phyloP scores from a whole-genome alignment of 2,797 vertebrate species.

The Meda fulgida region DNA sequence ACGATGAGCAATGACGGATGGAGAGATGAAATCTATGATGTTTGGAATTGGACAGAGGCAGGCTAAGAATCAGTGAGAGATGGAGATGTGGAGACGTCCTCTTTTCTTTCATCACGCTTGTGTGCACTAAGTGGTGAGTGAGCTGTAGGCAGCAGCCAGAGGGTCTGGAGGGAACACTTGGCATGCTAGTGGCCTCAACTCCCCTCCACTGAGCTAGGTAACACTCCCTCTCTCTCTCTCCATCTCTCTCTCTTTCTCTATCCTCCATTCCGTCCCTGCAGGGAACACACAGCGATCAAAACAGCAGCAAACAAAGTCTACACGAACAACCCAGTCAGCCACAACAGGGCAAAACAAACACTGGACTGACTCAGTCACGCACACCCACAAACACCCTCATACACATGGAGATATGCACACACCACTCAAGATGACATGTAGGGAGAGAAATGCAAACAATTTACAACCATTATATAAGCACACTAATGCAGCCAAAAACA shows the following conservation, averaged over 20 bases:
- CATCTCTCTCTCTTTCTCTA: slow-evolving; percentile 15
- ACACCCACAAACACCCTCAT: slow-evolving; percentile 23
- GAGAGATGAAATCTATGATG: slow-evolving; percentile 7
- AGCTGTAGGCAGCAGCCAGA: slow-evolving; percentile 55
- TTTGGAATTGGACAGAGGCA: neutral
- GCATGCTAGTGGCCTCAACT: slow-evolving; percentile 59
- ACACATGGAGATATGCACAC: slow-evolving; percentile 27
- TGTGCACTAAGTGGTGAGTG: slow-evolving; percentile 63
- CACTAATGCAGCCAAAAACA: slow-evolving; percentile 25
- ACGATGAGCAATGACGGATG: slow-evolving; percentile 26
- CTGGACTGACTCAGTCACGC: slow-evolving; percentile 28
- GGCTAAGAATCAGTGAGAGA: slow-evolving; percentile 15
- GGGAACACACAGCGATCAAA: slow-evolving; percentile 58
- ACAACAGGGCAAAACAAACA: slow-evolving; percentile 63
- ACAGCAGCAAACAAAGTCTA: slow-evolving; percentile 62
- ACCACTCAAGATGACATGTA: slow-evolving; percentile 28
- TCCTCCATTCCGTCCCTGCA: slow-evolving; percentile 43
- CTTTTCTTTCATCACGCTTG: slow-evolving; percentile 53
- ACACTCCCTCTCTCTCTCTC: slow-evolving; percentile 29
- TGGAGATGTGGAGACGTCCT: slow-evolving; percentile 39
- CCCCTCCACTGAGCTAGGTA: slow-evolving; percentile 50
- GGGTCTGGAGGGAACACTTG: slow-evolving; percentile 61
- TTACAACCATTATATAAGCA: slow-evolving; percentile 31
- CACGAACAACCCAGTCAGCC: slow-evolving; percentile 54
- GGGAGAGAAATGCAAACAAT: slow-evolving; percentile 25